These are phyloP conservation scores for Dione vanillae DNA, from an alignment of 2,888 invertebrate species.

Conservation along the genomic window DNA sequence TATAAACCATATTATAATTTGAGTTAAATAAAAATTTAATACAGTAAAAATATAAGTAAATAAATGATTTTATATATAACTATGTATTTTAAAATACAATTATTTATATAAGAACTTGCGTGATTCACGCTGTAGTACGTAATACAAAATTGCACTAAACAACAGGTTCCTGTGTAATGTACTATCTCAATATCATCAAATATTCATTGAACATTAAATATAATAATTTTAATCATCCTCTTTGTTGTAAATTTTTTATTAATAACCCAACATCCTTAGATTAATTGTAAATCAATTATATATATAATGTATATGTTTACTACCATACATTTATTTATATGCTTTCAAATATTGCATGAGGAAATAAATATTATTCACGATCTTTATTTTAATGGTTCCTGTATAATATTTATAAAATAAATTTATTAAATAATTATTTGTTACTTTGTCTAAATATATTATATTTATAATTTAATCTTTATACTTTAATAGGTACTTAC, in stretches of 20 bases:
- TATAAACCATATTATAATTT: too few species aligned
- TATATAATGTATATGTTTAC: neutral
- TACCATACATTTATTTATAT: neutral
- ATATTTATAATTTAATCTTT: too few species aligned
- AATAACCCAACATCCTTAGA: slow-evolving; percentile 1
- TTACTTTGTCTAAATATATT: neutral
- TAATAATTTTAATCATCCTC: slow-evolving; percentile 11
- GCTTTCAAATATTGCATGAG: slow-evolving; percentile 15
- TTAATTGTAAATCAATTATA: slow-evolving; percentile 7
- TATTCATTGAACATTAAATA: neutral
- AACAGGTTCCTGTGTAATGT: neutral
- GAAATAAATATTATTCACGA: neutral
- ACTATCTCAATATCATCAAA: slow-evolving; percentile 6
- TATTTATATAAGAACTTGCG: neutral
- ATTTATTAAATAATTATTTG: slow-evolving; percentile 1
- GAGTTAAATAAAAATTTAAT: too few species aligned
- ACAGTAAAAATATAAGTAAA: neutral
- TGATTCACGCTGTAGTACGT: neutral
- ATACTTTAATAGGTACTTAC: too few species aligned
- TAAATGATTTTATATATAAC: neutral
- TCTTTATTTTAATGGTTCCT: neutral
- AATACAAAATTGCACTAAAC: neutral
- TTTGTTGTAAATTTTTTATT: slow-evolving; percentile 10
- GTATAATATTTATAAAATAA: neutral
- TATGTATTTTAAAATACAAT: too few species aligned